These are phyloP conservation scores for Sebastolobus alascanus DNA, from an alignment of 2,797 vertebrate species.

Conservation along the genomic window DNA sequence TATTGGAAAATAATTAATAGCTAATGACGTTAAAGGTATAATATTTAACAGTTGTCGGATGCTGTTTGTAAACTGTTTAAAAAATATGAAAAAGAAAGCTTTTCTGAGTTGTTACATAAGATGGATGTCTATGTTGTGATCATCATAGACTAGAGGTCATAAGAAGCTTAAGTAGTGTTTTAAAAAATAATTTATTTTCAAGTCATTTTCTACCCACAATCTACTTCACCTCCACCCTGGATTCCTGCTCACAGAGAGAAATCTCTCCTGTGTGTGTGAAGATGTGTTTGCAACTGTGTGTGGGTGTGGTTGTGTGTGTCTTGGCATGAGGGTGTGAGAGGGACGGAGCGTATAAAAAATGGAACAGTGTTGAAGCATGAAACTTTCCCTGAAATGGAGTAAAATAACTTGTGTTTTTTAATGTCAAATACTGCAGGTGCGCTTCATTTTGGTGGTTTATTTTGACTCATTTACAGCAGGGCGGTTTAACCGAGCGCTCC, in stretches of 20 bases:
- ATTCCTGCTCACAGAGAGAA: conserved; percentile 6
- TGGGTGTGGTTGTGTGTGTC: conserved; percentile 33
- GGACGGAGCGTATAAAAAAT: neutral
- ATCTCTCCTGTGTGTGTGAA: neutral
- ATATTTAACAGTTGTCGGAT: too few relatives aligned
- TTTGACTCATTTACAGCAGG: neutral
- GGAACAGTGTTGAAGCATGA: conserved; percentile 38
- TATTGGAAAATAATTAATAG: too few relatives aligned
- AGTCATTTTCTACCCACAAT: neutral
- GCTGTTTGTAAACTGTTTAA: too few relatives aligned
- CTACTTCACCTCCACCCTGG: neutral
- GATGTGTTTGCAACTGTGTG: conserved; percentile 32
- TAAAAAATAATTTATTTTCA: neutral
- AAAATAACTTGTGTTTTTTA: neutral
- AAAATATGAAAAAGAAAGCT: neutral
- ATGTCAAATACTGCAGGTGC: conserved; percentile 44
- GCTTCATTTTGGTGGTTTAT: conserved; percentile 19
- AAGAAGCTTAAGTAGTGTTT: neutral
- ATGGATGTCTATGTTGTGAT: neutral
- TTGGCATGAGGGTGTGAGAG: conserved; percentile 12
- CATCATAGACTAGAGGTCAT: neutral
- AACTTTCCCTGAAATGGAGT: conserved; percentile 1
- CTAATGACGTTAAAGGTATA: too few relatives aligned
- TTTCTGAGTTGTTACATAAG: neutral
- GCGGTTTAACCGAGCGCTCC: conserved; percentile 24